Evolutionary conservation across 2,113 vertebrate species (phyloP), one percentile per base, ranked within the genome.

Genomic region (Gymnogyps californianus): DNA sequence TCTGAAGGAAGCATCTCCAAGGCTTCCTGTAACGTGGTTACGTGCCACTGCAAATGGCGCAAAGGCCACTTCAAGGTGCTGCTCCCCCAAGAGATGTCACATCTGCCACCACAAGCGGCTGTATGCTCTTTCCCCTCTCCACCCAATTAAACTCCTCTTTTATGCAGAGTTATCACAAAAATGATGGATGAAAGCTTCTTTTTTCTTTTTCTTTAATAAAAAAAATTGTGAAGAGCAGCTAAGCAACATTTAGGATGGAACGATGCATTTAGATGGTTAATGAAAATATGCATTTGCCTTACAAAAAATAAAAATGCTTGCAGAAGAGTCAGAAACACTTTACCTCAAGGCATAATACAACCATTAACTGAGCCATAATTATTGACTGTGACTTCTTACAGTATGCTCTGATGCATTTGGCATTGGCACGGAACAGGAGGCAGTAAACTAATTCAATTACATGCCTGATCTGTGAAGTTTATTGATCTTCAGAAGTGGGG

Each of bases 381-480:
- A 97, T 67, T 91, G 96, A 82, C 89, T 95, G 80, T 42, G 84
- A 96, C 83, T 82, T 91, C 89, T 74, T 90, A 85, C 78, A 76
- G 74, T 36, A 87, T 52, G 89, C 78, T 91, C 87, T 65, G 70
- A 88, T 93, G 93, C 96, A 57, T 94, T 85, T 94, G 91, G 89
- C 93, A 93, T 31, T 46, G 80, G 87, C 91, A 93, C 11, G 17
- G 84, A 96, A 85, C 87, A 87, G 93, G 72, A 95, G 87, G 61
- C 84, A 91, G 74, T 94, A 89, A 95, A 81, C 69, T 85, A 92
- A 92, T 94, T 95, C 96, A 93, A 95, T 96, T 97, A 96, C 95
- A 87, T 87, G 96, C 89, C 90, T 93, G 87, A 83, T 93, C 91
- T 84, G 89, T 76, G 87, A 85, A 87, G 84, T 80, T 96, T 95